Conservation (phyloP, 2,888 invertebrate genomes). For the Mimachlamys varia region DNA sequence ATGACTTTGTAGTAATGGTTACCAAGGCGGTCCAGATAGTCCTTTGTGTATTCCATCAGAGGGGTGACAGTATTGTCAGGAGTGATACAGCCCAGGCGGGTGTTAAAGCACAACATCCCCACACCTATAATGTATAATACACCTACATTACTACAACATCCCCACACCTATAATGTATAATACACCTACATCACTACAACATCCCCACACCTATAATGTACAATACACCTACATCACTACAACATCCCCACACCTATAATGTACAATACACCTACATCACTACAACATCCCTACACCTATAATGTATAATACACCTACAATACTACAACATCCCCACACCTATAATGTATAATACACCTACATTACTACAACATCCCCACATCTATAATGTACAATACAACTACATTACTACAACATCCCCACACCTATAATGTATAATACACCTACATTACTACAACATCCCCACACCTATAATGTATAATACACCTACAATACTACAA, state of each 20-base stretch:
- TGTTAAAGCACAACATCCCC: conserved; percentile 6
- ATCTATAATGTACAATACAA: not conserved
- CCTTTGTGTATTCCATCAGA: not conserved
- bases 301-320: not conserved
- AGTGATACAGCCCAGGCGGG: not conserved
- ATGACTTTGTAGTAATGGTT: not conserved
- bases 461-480: too few relatives aligned
- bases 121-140: not conserved
- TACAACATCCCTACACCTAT: not conserved
- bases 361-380: not conserved
- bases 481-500: too few relatives aligned
- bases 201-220: too few relatives aligned
- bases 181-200: too few relatives aligned
- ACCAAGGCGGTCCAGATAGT: not conserved
- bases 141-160: too few relatives aligned
- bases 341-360: not conserved
- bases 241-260: too few relatives aligned
- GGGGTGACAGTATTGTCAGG: not conserved
- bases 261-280: not conserved
- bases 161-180: too few relatives aligned
- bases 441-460: too few relatives aligned
- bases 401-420: too few relatives aligned
- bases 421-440: not conserved
- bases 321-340: not conserved
- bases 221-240: too few relatives aligned